Base-by-base conservation (phyloP, 2,888 invertebrate species). In the Dryadula phaetusa region DNA sequence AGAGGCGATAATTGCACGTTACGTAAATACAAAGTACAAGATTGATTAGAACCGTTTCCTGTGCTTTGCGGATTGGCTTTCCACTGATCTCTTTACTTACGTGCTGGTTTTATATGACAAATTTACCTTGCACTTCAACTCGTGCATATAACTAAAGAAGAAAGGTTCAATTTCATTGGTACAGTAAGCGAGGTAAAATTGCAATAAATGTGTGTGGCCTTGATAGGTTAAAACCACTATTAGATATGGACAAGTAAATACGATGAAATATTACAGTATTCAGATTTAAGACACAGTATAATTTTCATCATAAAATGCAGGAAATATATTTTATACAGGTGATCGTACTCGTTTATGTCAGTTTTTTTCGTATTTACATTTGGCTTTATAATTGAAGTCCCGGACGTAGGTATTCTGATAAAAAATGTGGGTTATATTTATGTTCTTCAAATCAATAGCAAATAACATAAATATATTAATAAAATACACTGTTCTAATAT, bases 71-170 rank as follows among this genome's bases (percentile, higher is more conserved):
- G 79, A 79, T 73, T 69, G 74, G 75, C 80, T 81, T 82, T 81
- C 79, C 77, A 81, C 77, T 79, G 80, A 75, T 79, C 82, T 78
- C 78, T 79, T 82, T 81, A 80, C 79, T 79, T 72, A 77, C 75
- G 75, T 79, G 77, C 76, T 72, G 74, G 73, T 76, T 78, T 71
- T 61, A 53, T 42, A 66, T 40, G 60, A 60, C 66, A 70, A 72
- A 58, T 72, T 73, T 67, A 69, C 58, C 61, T 68, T 72, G 67
- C 72, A 60, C 44, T 44, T 67, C 28, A 20, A 28, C 61, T 40
- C 12, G 42, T 42, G 66, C 22, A 44, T 77, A 73, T 64, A 46
- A 0, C 46, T 6, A 28, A 7, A 1, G 0, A 1, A 49, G 72
- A 73, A 61, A 69, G 64, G 61, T 47, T 18, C 68, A 16, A 70